Evolutionary conservation across 2,113 vertebrate species (phyloP), one percentile per base, ranked within the genome.

Genomic region (Loxodonta africana): DNA sequence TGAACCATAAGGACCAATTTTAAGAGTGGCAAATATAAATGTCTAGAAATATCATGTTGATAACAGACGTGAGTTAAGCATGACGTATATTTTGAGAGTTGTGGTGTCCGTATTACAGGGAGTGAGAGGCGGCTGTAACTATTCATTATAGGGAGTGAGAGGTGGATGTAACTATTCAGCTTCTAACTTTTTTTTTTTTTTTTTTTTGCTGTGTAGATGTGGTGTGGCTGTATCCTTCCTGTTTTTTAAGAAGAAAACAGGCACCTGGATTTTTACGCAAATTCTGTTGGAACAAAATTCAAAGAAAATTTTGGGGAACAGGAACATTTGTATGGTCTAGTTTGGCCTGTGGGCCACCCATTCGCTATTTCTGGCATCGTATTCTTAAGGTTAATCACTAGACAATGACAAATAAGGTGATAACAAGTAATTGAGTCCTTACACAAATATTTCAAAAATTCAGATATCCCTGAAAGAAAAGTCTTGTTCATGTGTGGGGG

Each of bases 81-180:
- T 4, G n/a, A 28, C 3, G 41, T 4, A 1, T 33, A 26, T 71
- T 28, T 62, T 63, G 15, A 60, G 25, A 84, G 53, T 0, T 20
- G 1, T 53, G 18, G 23, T 7, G 21, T 21, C 1, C 11, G 15
- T 26, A 37, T 37, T 37, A 12, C 10, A 10, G 33, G 18, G n/a
- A 73, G 6, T 41, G 25, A 3, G 11, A 80, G 18, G 1, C 1
- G 33, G 20, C 23, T 8, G 12, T 1, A 2, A 23, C 2, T 0
- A 1, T 41, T 8, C n/a, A 37, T 37, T 37, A 12, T 21, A 10
- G 33, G 18, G n/a, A 73, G 6, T 41, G 25, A 3, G 11, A 80
- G 18, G 1, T 1, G 33, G 20, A 18, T 8, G 12, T 1, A 2
- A 23, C 2, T 0, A 1, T 41, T 8, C 11, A 46, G 5, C n/a